Evolutionary conservation across 2,797 vertebrate genomes (phyloP).

Genomic region (Spheniscus humboldti): DNA sequence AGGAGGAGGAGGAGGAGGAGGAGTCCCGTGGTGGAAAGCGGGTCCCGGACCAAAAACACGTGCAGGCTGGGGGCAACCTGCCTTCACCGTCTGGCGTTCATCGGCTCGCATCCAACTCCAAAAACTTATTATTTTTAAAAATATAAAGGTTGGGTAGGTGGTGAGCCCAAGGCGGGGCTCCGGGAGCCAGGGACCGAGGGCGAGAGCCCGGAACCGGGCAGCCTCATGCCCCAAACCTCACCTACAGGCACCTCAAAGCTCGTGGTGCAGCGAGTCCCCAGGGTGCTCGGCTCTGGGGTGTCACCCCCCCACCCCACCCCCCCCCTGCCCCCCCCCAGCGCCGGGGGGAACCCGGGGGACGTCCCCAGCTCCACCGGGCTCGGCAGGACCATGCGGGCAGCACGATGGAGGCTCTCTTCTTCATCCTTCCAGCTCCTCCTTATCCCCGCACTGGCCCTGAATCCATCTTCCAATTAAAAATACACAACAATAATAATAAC

Average conservation of each 20-base stretch:
- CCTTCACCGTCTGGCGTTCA: rapidly evolving
- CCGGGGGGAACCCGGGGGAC: neutral
- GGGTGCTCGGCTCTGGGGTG: neutral
- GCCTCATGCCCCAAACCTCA: neutral
- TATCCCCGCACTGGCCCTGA: neutral
- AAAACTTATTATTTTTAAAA: neutral
- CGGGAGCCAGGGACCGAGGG: neutral
- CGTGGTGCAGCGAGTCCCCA: rapidly evolving
- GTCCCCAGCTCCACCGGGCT: neutral
- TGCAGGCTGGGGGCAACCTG: neutral
- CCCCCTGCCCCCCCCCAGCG: neutral
- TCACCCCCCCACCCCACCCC: neutral
- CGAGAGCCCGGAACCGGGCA: rapidly evolving
- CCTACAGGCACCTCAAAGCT: neutral
- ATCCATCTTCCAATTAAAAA: neutral
- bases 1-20: neutral
- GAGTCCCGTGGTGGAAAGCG: neutral
- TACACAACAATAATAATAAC: neutral
- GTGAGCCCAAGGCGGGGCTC: neutral
- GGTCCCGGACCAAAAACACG: neutral
- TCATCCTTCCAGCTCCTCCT: neutral
- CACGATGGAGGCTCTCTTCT: neutral
- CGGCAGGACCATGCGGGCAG: rapidly evolving
- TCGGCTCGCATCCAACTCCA: neutral
- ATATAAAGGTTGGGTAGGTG: neutral